Evolutionary conservation across 2,888 invertebrate genomes (phyloP).

Genomic region (Nomada lathburiana): DNA sequence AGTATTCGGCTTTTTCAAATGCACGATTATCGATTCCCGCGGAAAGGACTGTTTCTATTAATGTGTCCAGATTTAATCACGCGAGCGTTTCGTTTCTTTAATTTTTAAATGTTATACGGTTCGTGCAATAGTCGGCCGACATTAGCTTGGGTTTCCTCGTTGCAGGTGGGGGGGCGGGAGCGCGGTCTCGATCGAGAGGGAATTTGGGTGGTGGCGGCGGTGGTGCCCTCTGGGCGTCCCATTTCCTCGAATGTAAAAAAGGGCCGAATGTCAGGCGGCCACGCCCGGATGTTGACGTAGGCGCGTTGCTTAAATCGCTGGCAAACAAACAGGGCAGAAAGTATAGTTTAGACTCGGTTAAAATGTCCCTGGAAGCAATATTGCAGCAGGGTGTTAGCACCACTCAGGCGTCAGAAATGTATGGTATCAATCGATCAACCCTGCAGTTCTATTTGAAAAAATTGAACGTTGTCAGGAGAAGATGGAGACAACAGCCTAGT

Average conservation of each 20-base stretch:
- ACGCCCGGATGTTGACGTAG: constrained; percentile 81
- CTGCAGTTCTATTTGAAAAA: constrained; percentile 86
- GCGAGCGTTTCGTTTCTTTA: constrained; percentile 65
- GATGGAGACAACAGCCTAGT: constrained; percentile 78
- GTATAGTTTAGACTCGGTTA: constrained; percentile 85
- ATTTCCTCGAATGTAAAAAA: constrained; percentile 83
- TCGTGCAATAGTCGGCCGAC: constrained; percentile 78
- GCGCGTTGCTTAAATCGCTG: constrained; percentile 82
- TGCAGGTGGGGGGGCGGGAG: constrained; percentile 83
- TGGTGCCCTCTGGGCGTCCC: constrained; percentile 79
- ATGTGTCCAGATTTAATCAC: constrained; percentile 20
- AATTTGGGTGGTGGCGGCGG: constrained; percentile 74
- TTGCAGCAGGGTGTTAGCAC: constrained; percentile 85
- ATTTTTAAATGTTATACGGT: constrained; percentile 69
- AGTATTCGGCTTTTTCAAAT: background rate
- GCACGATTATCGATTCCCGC: background rate
- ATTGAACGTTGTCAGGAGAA: constrained; percentile 85
- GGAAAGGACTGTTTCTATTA: constrained; percentile 35
- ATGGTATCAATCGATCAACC: constrained; percentile 86
- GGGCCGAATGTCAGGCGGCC: constrained; percentile 76
- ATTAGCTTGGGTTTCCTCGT: constrained; percentile 84
- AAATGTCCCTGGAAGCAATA: constrained; percentile 85
- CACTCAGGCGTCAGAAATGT: constrained; percentile 85
- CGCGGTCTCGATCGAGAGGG: constrained; percentile 80
- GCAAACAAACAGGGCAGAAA: constrained; percentile 84